Conservation (phyloP, 2,113 vertebrate genomes). For the Panthera uncia region DNA sequence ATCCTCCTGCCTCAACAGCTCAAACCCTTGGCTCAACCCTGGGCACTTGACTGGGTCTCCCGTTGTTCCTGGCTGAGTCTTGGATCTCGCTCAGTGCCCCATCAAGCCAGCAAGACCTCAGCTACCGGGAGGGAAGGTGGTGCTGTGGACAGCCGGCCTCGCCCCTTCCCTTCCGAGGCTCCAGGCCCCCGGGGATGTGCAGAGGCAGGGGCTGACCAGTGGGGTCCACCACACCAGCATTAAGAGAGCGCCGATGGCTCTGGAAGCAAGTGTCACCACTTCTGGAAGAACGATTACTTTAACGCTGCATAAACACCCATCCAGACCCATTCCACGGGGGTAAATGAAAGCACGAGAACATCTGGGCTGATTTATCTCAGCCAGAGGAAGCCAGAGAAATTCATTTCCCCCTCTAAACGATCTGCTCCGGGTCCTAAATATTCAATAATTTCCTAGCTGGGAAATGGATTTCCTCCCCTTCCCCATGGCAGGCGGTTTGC, state of each 20-base stretch:
- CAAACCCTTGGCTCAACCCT: not conserved
- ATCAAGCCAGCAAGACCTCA: not conserved
- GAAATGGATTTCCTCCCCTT: slow-evolving; percentile 57
- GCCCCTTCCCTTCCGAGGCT: not conserved
- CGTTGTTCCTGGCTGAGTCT: not conserved
- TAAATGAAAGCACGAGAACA: slow-evolving; percentile 49
- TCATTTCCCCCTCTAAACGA: slow-evolving; percentile 76
- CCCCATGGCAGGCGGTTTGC: not conserved
- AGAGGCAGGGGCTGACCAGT: not conserved
- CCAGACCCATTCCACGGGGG: not conserved
- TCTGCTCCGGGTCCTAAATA: slow-evolving; percentile 73
- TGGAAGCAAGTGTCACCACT: slow-evolving; percentile 27
- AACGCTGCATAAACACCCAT: not conserved
- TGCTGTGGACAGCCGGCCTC: not conserved
- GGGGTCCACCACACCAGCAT: not conserved
- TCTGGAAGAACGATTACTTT: slow-evolving; percentile 49
- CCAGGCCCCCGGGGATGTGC: not conserved
- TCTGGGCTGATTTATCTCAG: slow-evolving; percentile 70
- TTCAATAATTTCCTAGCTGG: slow-evolving; percentile 73
- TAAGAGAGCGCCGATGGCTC: not conserved
- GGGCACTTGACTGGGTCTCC: not conserved
- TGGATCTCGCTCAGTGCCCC: not conserved
- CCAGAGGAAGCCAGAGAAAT: slow-evolving; percentile 68
- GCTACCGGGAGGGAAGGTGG: not conserved
- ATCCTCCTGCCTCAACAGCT: not conserved